Base-by-base conservation (phyloP, 2,888 invertebrate species). In the Drosophila suboccidentalis region DNA sequence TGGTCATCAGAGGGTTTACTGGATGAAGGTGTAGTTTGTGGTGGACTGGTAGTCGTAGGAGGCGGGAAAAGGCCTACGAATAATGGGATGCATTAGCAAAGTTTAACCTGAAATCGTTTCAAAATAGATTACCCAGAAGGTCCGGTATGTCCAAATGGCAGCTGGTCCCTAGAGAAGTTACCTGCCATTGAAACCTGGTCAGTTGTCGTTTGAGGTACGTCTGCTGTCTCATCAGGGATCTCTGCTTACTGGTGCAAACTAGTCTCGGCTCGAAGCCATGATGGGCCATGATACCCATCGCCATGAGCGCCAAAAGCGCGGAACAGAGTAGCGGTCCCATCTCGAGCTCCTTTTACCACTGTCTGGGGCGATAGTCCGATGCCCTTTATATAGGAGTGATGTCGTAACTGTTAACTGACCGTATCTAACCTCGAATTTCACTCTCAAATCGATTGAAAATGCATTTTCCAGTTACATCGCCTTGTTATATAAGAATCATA, bases 241-340 rank as follows among this genome's bases (percentile, higher is more conserved):
- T 4, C 3, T 26, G 34, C 6, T 9, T 54, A 32, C n/a, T 38
- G 3, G 2, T 1, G 26, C 61, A 62, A 8, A 47, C 9, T 5
- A 17, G 3, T 4, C 11, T 32, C n/a, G 44, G 34, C 6, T 53
- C 58, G 10, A 13, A 10, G 1, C n/a, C 10, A 2, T 32, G 8
- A 2, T 32, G 8, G 11, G 8, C 50, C 59, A 17, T 6, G 13
- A 43, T 0, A 4, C 32, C 43, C 3, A 43, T 22, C n/a, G 17
- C 32, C 9, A 38, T 39, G n/a, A 66, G 51, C 38, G 51, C 34
- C 29, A 72, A 43, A n/a, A 72, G 41, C 22, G 59, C 51, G 5
- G 17, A 32, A 8, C 4, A 11, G 26, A 60, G 15, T 2, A 39
- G 34, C 17, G 8, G 13, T 15, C 22, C 26, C 71, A 72, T 72